These are phyloP conservation scores for Hestina assimilis DNA, from an alignment of 1,140 invertebrate species.

Conservation along the genomic window DNA sequence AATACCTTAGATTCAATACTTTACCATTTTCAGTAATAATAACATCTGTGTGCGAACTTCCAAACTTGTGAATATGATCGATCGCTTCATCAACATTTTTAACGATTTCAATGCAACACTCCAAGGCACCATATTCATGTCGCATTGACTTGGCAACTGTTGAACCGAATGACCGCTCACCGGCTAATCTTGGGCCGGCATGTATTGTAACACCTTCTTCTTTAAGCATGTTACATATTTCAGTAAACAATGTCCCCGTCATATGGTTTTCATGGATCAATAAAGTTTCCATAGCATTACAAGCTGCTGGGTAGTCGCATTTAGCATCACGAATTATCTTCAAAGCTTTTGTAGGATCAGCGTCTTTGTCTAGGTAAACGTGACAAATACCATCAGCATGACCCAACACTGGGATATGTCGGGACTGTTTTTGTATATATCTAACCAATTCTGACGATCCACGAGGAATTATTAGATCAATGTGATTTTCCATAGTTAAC, in stretches of 20 bases:
- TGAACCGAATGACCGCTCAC: conserved; percentile 92
- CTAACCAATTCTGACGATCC: conserved; percentile 96
- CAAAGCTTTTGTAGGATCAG: conserved; percentile 90
- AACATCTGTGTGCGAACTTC: conserved; percentile 97
- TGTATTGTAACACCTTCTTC: conserved; percentile 93
- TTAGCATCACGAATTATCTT: conserved; percentile 96
- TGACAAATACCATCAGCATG: conserved; percentile 99
- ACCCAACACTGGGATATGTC: conserved; percentile 97
- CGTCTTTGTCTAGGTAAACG: conserved; percentile 96
- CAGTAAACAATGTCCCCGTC: conserved; percentile 88
- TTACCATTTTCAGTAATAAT: conserved; percentile 95
- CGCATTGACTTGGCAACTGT: conserved; percentile 92
- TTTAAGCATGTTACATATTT: conserved; percentile 95
- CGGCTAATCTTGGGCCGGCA: conserved; percentile 88
- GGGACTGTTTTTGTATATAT: conserved; percentile 92
- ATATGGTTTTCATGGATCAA: conserved; percentile 92
- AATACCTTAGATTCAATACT: conserved; percentile 15
- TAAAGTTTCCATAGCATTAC: conserved; percentile 99
- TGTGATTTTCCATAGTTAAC: conserved; percentile 93
- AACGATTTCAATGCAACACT: conserved; percentile 97
- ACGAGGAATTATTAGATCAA: conserved; percentile 98
- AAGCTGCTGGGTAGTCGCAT: conserved; percentile 99
- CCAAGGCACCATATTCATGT: conserved; percentile 94
- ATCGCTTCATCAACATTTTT: conserved; percentile 92
- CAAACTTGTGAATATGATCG: conserved; percentile 96